These are phyloP conservation scores for Polydesmus complanatus DNA, from an alignment of 2,888 invertebrate species.

Conservation along the genomic window DNA sequence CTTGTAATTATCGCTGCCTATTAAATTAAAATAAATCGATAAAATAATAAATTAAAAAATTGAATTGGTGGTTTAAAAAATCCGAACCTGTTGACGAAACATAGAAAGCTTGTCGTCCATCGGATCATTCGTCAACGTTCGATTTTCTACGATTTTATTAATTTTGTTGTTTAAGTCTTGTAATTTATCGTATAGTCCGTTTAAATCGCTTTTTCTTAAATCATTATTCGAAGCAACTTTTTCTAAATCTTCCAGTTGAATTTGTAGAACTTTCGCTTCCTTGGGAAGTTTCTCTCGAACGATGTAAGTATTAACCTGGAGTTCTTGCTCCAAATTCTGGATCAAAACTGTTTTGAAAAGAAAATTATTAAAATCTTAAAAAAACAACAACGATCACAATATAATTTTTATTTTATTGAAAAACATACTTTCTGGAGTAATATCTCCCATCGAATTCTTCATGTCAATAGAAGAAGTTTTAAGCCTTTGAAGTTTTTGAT, in stretches of 20 bases:
- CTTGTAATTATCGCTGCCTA: slow-evolving; percentile 57
- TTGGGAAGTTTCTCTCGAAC: slow-evolving; percentile 64
- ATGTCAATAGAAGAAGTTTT: slow-evolving; percentile 52
- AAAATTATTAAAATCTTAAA: slow-evolving; percentile 8
- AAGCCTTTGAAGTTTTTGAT: slow-evolving; percentile 44
- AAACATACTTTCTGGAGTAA: slow-evolving; percentile 44
- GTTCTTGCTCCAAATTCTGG: slow-evolving; percentile 59
- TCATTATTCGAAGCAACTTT: slow-evolving; percentile 51
- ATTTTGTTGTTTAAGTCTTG: slow-evolving; percentile 43
- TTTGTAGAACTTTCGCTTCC: slow-evolving; percentile 48
- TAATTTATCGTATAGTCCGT: slow-evolving; percentile 43
- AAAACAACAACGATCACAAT: background rate
- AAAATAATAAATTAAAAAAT: background rate
- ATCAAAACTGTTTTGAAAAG: slow-evolving; percentile 40
- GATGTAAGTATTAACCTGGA: slow-evolving; percentile 57
- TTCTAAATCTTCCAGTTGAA: slow-evolving; percentile 53
- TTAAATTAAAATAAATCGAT: background rate
- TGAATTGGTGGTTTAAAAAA: background rate
- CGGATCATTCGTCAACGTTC: slow-evolving; percentile 48
- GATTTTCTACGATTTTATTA: slow-evolving; percentile 55
- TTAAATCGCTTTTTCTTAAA: slow-evolving; percentile 49
- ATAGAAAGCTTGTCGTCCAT: slow-evolving; percentile 60
- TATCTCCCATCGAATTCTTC: slow-evolving; percentile 40
- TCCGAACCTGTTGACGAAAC: slow-evolving; percentile 57
- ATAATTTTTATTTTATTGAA: background rate